A percentile compares a stretch with the other conserved stretches of the same genome.
These are phyloP conservation scores for Zaprionus ornatus DNA, from an alignment of 1,140 invertebrate genomes.

Conservation along the genomic window DNA sequence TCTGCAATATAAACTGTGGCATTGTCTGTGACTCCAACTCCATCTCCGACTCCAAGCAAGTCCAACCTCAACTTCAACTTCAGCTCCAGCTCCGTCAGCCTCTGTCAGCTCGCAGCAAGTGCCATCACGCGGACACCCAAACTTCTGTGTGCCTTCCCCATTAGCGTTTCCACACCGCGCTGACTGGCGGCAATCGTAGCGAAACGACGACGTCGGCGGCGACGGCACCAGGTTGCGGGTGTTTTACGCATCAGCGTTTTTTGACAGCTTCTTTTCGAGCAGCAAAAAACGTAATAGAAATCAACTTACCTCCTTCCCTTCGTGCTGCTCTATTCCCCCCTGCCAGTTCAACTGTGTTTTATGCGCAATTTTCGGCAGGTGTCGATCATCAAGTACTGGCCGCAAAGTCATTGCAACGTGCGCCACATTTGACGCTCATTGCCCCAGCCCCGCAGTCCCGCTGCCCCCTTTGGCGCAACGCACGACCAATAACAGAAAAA, in stretches of 20 bases:
- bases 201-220: slow-evolving; percentile 38
- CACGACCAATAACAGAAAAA: slow-evolving; percentile 51
- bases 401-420: slow-evolving; percentile 60
- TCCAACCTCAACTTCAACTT: slow-evolving; percentile 8
- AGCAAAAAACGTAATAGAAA: background rate
- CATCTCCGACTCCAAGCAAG: slow-evolving; percentile 21
- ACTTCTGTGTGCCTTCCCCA: slow-evolving; percentile 67
- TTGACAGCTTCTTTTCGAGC: slow-evolving; percentile 60
- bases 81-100: background rate
- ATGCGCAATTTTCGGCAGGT: slow-evolving; percentile 70
- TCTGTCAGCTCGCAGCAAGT: slow-evolving; percentile 30
- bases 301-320: background rate
- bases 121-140: slow-evolving; percentile 61
- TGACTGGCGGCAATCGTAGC: slow-evolving; percentile 73
- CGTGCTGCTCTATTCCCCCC: background rate
- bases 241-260: slow-evolving; percentile 74
- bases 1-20: slow-evolving; percentile 78
- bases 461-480: slow-evolving; percentile 43
- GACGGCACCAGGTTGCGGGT: slow-evolving; percentile 50
- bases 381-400: slow-evolving; percentile 15
- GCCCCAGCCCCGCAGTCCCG: slow-evolving; percentile 63
- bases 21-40: slow-evolving; percentile 61
- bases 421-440: slow-evolving; percentile 66
- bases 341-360: slow-evolving; percentile 53
- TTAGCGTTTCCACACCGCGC: slow-evolving; percentile 75